Percentiles rank a stretch among this genome's conserved stretches.
phyloP scores from a whole-genome alignment of 2,888 invertebrate species.

The Euspilapteryx auroguttella region DNA sequence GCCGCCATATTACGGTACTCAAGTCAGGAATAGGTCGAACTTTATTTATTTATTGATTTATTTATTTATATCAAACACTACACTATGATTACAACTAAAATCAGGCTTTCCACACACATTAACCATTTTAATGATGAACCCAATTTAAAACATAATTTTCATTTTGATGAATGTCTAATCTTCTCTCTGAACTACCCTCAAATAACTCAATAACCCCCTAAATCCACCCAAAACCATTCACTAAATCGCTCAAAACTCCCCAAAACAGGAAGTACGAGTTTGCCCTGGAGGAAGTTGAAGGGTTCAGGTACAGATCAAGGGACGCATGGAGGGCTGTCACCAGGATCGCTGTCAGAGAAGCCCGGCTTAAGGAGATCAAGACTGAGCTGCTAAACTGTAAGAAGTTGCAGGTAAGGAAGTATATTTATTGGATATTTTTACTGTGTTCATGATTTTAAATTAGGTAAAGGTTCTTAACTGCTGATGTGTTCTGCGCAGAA shows the following conservation, averaged over 20 bases:
- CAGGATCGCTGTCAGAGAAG: constrained; percentile 89
- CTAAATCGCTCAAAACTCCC: no score
- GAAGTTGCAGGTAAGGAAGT: constrained; percentile 76
- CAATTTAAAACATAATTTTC: constrained; percentile 1
- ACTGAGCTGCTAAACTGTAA: constrained; percentile 90
- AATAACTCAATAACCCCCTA: no score
- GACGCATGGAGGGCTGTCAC: constrained; percentile 97
- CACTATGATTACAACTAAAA: no score
- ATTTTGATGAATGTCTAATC: no score
- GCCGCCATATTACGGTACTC: no score
- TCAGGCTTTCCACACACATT: no score
- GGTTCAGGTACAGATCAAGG: constrained; percentile 91
- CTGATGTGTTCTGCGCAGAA: constrained; percentile 6
- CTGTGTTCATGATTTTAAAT: background rate
- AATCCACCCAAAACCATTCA: no score
- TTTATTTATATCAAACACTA: no score
- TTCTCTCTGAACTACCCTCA: background rate
- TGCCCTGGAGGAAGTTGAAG: constrained; percentile 92
- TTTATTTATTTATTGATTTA: no score
- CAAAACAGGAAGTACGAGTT: constrained; percentile 91
- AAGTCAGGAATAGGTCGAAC: no score
- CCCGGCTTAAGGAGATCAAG: constrained; percentile 93
- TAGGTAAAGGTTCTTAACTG: no score
- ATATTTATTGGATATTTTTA: background rate
- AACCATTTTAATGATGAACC: no score